Evolutionary conservation across 2,888 invertebrate species (phyloP), one percentile per base, ranked within the genome.

Genomic region (Cantharis flavilabris): DNA sequence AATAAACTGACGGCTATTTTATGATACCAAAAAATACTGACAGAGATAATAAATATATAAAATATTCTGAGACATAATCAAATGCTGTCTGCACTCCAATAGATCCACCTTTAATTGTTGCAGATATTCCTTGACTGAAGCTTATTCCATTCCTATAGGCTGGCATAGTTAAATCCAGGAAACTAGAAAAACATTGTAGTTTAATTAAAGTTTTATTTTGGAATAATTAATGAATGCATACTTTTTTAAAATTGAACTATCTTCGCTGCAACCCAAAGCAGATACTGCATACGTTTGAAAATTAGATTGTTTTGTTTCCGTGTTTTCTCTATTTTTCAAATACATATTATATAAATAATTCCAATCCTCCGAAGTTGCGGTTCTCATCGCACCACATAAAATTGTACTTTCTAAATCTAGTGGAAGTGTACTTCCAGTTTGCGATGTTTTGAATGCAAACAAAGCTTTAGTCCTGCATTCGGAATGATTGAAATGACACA

Each of bases 311-410:
- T 11, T 11, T 30, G 10, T 30, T 30, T 10, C 10, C 1, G 10
- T 0, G 10, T 11, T 30, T 10, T 30, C 10, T 30, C 2, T 10
- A 9, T 30, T 26, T 30, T 30, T 30, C 28, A 30, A 69, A 63
- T 92, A 90, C 0, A 88, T 78, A 9, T 73, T 72, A 90, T 92
- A 94, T 20, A 94, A 87, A 81, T 88, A 90, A 2, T 91, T 83
- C 90, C 94, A 96, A 79, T 94, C 92, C 0, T 85, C 84, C n/a
- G 85, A 83, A 0, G 88, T 89, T 0, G 94, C 95, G 18, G 90
- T 86, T n/a, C 92, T 91, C n/a, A 96, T 89, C 1, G 91, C 95
- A 20, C 91, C 92, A 85, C 96, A 96, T 88, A 95, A 95, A 0
- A 95, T 93, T 75, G 92, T 91, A 28, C 90, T 87, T 71, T 94